Evolutionary conservation across 2,113 vertebrate species (phyloP), one percentile per base, ranked within the genome.

Genomic region (Brachypodius melanocephalos): DNA sequence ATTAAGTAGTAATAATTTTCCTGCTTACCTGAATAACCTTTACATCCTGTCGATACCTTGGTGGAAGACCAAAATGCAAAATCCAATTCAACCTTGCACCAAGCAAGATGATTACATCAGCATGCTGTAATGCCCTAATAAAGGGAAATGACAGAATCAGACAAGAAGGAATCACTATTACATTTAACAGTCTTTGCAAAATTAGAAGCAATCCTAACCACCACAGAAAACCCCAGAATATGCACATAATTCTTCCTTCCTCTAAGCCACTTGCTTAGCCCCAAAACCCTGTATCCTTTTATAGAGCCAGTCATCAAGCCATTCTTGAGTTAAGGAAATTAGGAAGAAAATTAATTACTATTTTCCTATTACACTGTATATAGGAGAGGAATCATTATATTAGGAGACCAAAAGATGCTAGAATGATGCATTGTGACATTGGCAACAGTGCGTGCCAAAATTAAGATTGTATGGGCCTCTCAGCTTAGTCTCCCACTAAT

Each of bases 61-160:
- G 99, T 51, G 99, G 98, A 74, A 99, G 98, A 61, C 99, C 99
- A 97, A 99, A 99, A 97, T 99, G 99, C 85, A 99, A 97, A 89
- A 99, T 99, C 99, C 99, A 99, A 72, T 99, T 99, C 71, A 99
- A 97, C 89, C 99, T 98, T 66, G 99, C 99, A 93, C 99, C 99
- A 81, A 99, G 93, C 88, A 99, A 97, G 91, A 99, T 78, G 61
- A 99, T 97, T 81, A 99, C 98, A 94, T 99, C 99, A 88, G 99
- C 98, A 95, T 98, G 97, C 32, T 98, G 98, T 87, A 99, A 97
- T 94, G 99, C 99, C 97, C 99, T 99, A 92, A 80, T 58, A 63
- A 77, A 82, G 45, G 51, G 77, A 89, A 84, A 95, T 36, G 87
- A 87, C 6, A 92, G 34, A 40, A 62, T 8, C 43, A 77, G 72